A percentile compares a stretch with the other conserved stretches of the same genome.
Conservation (phyloP, 2,113 vertebrate species). For the Hassar affinis region DNA sequence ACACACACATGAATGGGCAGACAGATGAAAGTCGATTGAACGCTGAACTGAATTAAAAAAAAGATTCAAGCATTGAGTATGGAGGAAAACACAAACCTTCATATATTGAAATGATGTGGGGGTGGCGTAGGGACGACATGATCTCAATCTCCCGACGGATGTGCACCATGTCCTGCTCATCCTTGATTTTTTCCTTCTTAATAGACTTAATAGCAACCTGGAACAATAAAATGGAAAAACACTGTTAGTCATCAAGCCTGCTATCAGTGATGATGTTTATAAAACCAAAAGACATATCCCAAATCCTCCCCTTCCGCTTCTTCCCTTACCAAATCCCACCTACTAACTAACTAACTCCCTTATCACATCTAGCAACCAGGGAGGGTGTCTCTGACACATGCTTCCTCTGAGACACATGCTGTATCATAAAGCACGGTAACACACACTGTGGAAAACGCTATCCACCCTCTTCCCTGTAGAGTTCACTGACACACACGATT, state of each 20-base stretch:
- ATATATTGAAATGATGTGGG: conserved; percentile 98
- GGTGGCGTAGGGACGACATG: conserved; percentile 97
- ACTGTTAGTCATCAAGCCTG: not conserved
- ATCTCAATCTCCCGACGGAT: conserved; percentile 99
- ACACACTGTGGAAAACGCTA: not conserved
- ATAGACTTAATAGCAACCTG: conserved; percentile 99
- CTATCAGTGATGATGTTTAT: not conserved
- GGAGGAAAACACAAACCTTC: conserved; percentile 81
- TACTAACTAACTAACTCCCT: not conserved
- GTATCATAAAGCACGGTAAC: not conserved
- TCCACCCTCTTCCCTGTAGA: not conserved
- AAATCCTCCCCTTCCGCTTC: not conserved
- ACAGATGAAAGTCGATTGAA: not conserved
- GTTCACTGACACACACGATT: not conserved
- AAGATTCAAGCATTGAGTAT: not conserved
- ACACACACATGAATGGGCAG: not conserved
- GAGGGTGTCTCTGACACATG: not conserved
- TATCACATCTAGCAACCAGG: not conserved
- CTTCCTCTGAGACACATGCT: not conserved
- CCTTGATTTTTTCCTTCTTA: conserved; percentile 98
- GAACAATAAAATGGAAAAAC: conserved; percentile 23
- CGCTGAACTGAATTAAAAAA: not conserved
- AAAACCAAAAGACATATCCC: not conserved
- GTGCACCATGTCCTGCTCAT: conserved; percentile 98
- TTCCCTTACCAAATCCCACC: not conserved